A percentile compares a stretch with the other conserved stretches of the same genome.
phyloP scores from a whole-genome alignment of 2,113 vertebrate species.

The Oreochromis aureus region DNA sequence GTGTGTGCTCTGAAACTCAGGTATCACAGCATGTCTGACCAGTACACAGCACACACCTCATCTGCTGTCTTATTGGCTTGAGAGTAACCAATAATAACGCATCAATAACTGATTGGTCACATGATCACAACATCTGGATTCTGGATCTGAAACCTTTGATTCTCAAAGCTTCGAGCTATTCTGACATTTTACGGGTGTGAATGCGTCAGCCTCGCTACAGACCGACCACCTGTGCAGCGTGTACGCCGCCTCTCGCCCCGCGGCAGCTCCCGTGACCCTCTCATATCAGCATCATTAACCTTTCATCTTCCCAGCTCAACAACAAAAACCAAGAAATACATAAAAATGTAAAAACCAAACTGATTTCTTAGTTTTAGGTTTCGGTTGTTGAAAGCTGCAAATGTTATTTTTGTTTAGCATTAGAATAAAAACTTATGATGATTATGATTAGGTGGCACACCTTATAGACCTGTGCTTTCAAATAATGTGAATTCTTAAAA shows the following conservation, averaged over 20 bases:
- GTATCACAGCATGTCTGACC: not conserved
- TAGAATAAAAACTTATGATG: not conserved
- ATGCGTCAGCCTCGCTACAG: not conserved
- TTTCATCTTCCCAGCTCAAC: not conserved
- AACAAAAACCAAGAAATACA: not conserved
- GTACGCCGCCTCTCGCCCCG: accelerated
- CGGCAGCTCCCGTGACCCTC: not conserved
- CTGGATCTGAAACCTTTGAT: not conserved
- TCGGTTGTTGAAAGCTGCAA: not conserved
- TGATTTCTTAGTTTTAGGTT: not conserved
- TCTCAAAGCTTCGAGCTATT: accelerated
- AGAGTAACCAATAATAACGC: not conserved
- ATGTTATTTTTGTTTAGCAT: not conserved
- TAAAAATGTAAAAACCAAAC: not conserved
- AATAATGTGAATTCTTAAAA: not conserved
- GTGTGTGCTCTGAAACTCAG: not conserved
- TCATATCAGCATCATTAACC: not conserved
- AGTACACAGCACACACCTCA: not conserved
- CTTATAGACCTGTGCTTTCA: not conserved
- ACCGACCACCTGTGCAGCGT: too few species aligned
- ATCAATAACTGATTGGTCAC: not conserved
- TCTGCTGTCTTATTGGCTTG: not conserved
- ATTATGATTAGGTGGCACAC: not conserved
- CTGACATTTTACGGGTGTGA: not conserved
- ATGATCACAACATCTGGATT: not conserved